Percentiles rank a stretch among this genome's conserved stretches.
These are phyloP conservation scores for Nemurella pictetii DNA, from an alignment of 2,888 invertebrate genomes.

Conservation along the genomic window DNA sequence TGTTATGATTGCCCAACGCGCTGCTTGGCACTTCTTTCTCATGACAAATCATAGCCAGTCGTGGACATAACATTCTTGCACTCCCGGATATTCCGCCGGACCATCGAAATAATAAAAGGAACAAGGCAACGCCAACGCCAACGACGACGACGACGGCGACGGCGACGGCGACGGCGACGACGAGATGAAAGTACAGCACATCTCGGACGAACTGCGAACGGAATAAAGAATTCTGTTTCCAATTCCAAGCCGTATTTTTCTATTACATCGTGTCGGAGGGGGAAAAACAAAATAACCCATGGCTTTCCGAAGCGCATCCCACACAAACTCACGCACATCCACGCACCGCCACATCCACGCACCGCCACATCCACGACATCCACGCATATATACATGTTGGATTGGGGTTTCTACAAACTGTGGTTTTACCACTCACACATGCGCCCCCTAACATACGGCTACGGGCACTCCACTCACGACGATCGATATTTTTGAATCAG, in stretches of 20 bases:
- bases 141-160: not conserved
- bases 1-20: constrained; percentile 27
- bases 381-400: not conserved
- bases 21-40: constrained; percentile 21
- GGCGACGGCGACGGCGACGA: not conserved
- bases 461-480: not conserved
- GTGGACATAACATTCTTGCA: constrained; percentile 12
- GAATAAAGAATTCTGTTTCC: constrained; percentile 27
- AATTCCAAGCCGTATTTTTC: constrained; percentile 14
- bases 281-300: constrained; percentile 23
- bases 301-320: not conserved
- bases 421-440: constrained; percentile 4
- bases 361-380: not conserved
- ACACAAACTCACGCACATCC: not conserved
- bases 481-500: constrained; percentile 23
- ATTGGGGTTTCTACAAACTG: not conserved
- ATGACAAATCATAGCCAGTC: constrained; percentile 21
- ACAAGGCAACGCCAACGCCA: not conserved
- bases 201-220: constrained; percentile 3
- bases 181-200: constrained; percentile 8
- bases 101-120: constrained; percentile 3
- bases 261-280: constrained; percentile 16
- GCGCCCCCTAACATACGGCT: not conserved
- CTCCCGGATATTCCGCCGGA: constrained; percentile 19
- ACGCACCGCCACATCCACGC: not conserved